Base-by-base conservation (phyloP, 2,797 vertebrate genomes). In the Poliocrania exsul region DNA sequence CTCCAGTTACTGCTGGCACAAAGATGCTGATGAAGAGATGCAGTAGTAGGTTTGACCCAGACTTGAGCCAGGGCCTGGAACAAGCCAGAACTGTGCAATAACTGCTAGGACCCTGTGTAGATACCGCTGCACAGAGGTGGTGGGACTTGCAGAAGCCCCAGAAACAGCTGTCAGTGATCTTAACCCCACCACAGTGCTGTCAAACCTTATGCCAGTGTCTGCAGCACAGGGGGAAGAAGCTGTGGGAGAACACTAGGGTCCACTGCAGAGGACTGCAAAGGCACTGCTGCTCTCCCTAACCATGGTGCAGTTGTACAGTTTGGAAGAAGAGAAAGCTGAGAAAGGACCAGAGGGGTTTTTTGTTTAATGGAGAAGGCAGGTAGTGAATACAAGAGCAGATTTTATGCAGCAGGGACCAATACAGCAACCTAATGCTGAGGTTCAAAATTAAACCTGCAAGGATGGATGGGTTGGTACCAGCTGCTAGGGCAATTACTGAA, bases 1-100 rank as follows among this genome's bases (percentile, higher is more conserved):
- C 25, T 13, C 26, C 0, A 0, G 37, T 35, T 35, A 70, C 35
- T 0, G 0, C 66, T 66, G 66, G 25, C 3, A 1, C 16, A 28
- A 14, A 64, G 29, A 12, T 70, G 29, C 70, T 53, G 47, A 7
- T 40, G n/a, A 56, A 58, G 53, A 35, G 38, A 35, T 46, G 44
- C 44, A 67, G 26, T 5, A 42, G 29, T 1, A 3, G 23, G 16
- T 37, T 66, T 57, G 40, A 67, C 38, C 16, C 65, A 77, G 60
- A 61, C 10, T 0, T 0, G 47, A 69, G 42, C 31, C 23, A 89
- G 51, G 58, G 31, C 44, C 40, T 47, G 25, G 28, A 69, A 49
- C 33, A 49, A 90, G 60, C 13, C 33, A 60, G 24, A 87, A 21
- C 28, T 47, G 6, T 38, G 18, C 10, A 44, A 26, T 5, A 6